Evolutionary conservation across 2,888 invertebrate genomes (phyloP), one percentile per base, ranked within the genome.

Genomic region (Parnassius mnemosyne): DNA sequence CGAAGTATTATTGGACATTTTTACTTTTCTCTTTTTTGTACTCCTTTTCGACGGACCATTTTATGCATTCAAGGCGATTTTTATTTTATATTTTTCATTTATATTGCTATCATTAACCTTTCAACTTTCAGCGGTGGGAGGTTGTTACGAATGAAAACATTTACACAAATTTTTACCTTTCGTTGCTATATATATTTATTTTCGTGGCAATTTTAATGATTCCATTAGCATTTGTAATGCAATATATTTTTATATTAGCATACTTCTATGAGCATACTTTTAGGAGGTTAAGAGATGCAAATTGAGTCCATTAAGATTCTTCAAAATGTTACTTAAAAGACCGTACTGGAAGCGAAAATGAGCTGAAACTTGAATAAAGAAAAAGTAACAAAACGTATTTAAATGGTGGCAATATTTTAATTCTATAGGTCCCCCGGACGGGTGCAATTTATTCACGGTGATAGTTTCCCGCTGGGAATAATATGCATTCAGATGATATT

Each of bases 251-350:
- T 60, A 60, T 60, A 59, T 63, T 63, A 63, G 63, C 59, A 63
- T 63, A 63, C 47, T 60, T 59, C 55, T 59, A 16, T 59, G 51
- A 47, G 47, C 47, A 58, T 51, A 56, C 56, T 63, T 52, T 56
- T 52, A 59, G 59, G 54, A 63, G 59, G 59, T 63, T 59, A 55
- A 53, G 52, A 59, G 63, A 63, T 63, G 63, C 63, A 63, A 63
- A 63, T 63, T 59, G 16, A 63, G 59, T 63, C 63, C 59, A 63
- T 63, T 63, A 63, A 63, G 55, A 63, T 63, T 63, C 63, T 56
- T 56, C 59, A 63, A 63, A 34, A 59, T 63, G 63, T 63, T 59
- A 63, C 56, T 56, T 59, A 60, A 59, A 60, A 63, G 63, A 47
- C 59, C 59, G 59, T 53, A 42, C 63, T 63, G 47, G 59, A 59